phyloP scores from a whole-genome alignment of 2,797 vertebrate species.

The Paedocypris micromegethes region DNA sequence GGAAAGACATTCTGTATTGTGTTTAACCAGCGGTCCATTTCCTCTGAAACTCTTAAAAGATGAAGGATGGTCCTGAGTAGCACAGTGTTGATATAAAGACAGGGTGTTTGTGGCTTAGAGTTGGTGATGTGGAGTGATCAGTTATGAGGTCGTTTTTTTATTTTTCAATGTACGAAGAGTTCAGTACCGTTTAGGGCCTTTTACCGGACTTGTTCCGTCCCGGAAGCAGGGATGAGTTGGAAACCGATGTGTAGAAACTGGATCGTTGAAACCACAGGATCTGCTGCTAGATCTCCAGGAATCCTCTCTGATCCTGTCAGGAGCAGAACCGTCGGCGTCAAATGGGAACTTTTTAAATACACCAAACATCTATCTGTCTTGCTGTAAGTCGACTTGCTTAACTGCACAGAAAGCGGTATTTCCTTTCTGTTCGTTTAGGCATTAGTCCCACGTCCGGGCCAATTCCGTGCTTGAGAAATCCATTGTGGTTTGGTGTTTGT shows the following conservation, averaged over 20 bases:
- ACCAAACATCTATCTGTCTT: conserved; percentile 32
- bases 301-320: conserved; percentile 36
- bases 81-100: conserved; percentile 26
- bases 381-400: conserved; percentile 29
- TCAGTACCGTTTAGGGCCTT: conserved; percentile 11
- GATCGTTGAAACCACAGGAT: conserved; percentile 50
- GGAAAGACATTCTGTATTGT: conserved; percentile 9
- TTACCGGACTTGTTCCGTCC: conserved; percentile 3
- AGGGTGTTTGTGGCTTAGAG: conserved; percentile 30
- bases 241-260: background rate
- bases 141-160: conserved; percentile 14
- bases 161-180: no score
- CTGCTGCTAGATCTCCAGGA: conserved; percentile 50
- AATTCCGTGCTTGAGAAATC: conserved; percentile 18
- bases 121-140: conserved; percentile 28
- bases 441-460: no score
- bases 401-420: no score
- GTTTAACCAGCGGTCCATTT: conserved; percentile 22
- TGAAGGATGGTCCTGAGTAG: conserved; percentile 27
- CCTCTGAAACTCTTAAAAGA: conserved; percentile 7
- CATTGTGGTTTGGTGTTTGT: conserved; percentile 37
- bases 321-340: conserved; percentile 18
- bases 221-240: background rate
- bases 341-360: conserved; percentile 26
- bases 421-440: no score